phyloP scores from a whole-genome alignment of 30 jellyfish, hydroid and myxozoan genomes.

The Morbakka virulenta region DNA sequence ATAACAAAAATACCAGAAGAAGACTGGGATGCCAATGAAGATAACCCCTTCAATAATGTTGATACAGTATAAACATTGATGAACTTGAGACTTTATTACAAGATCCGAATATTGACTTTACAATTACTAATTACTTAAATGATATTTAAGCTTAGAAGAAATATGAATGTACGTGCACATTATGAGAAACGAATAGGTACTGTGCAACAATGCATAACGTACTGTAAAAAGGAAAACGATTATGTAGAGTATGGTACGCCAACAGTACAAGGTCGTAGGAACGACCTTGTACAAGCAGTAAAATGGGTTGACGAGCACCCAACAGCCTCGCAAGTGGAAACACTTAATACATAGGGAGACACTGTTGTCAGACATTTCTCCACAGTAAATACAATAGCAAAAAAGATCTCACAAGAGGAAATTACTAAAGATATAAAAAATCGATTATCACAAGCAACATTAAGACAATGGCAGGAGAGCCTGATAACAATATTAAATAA shows the following conservation, averaged over 20 bases:
- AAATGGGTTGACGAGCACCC: not conserved
- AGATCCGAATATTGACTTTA: no score
- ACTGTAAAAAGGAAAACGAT: constrained; percentile 15
- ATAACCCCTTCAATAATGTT: no score
- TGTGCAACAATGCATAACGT: not conserved
- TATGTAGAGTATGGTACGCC: not conserved
- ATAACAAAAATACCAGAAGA: no score
- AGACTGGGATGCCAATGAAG: no score
- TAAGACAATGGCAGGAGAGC: constrained; percentile 4
- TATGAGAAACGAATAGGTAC: constrained; percentile 6
- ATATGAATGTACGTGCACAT: no score
- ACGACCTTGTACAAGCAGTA: not conserved
- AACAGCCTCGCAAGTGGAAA: not conserved
- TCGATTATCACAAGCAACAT: not conserved
- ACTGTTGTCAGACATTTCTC: not conserved
- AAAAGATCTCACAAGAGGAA: not conserved
- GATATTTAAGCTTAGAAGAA: no score
- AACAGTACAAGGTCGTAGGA: not conserved
- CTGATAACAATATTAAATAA: no score
- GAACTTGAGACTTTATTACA: no score
- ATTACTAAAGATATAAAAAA: not conserved
- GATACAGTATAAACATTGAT: no score
- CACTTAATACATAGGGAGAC: not conserved
- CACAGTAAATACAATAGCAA: not conserved
- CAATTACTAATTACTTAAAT: no score